Evolutionary conservation across 2,113 vertebrate species (phyloP).

Genomic region (Rhinopithecus roxellana): DNA sequence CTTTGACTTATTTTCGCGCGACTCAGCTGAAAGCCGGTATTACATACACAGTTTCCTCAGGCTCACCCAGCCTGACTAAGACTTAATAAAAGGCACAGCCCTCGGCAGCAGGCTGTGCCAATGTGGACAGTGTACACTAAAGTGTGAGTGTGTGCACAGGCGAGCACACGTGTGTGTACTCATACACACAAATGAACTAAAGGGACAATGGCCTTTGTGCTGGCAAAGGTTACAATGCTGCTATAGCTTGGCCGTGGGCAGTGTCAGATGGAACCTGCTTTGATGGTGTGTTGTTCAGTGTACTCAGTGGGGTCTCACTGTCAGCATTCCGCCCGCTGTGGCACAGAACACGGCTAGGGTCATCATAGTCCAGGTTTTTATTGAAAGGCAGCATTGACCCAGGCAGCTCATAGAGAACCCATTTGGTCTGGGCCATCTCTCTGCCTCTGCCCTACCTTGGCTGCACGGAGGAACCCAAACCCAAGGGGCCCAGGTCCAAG

Average conservation of each 20-base stretch:
- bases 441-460: not conserved
- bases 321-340: not conserved
- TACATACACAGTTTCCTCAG: rapidly evolving
- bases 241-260: not conserved
- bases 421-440: not conserved
- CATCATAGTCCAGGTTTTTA: not conserved
- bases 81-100: not conserved
- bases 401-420: not conserved
- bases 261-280: not conserved
- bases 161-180: rapidly evolving
- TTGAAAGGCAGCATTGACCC: no score
- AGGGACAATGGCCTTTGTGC: not conserved
- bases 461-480: not conserved
- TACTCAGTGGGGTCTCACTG: not conserved
- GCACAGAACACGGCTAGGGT: not conserved
- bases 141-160: not conserved
- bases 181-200: not conserved
- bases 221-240: not conserved
- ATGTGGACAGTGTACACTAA: rapidly evolving
- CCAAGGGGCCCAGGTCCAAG: rapidly evolving
- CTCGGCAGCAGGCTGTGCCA: not conserved
- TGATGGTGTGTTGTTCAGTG: not conserved
- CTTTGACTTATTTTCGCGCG: not conserved
- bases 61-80: not conserved
- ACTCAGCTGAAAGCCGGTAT: rapidly evolving